Base-by-base conservation (phyloP, 2,888 invertebrate genomes). In the Syrphus vitripennis region DNA sequence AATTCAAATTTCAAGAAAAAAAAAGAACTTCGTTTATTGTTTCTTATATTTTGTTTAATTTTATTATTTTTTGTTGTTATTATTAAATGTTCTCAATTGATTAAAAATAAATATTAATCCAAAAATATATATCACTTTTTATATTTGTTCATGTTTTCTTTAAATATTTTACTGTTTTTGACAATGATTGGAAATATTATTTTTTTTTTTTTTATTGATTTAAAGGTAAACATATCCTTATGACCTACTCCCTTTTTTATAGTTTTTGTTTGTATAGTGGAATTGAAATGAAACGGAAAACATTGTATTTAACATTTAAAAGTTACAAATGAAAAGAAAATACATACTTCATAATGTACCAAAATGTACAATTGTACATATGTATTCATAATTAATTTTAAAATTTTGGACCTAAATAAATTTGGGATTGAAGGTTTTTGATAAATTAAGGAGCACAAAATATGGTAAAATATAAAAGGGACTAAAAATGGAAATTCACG, bases 1-100 rank as follows among this genome's bases (percentile, higher is more conserved):
- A 80, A 76, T 74, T 74, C 50, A 69, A 87, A 83, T 81, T 72
- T 77, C 48, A 87, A 83, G 65, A 78, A 53, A 78, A 53, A 78
- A 53, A 78, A 53, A 55, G 61, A 53, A n/a, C 65, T 67, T 71
- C 53, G 57, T 77, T 81, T 53, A 83, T 83, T 74, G 42, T 81
- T 87, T 65, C 75, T 61, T 75, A 40, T 84, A 61, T 83, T 82
- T 59, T 48, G 65, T 45, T 61, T 53, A 34, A 69, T 78, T 67
- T 67, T 37, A 70, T 34, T 45, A 10, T 63, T 83, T 55, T 50
- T 34, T 63, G 74, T 55, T 29, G 16, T 5, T 55, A 31, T 29
- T 55, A 16, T 29, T 2, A 29, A 16, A 16, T 29, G 29, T 55
- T 16, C 4, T 16, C 3, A 21, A 21, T 48, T 48, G 48, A 31